These are phyloP conservation scores for Erpobdella octoculata DNA, from an alignment of 2,888 invertebrate genomes.

Conservation along the genomic window DNA sequence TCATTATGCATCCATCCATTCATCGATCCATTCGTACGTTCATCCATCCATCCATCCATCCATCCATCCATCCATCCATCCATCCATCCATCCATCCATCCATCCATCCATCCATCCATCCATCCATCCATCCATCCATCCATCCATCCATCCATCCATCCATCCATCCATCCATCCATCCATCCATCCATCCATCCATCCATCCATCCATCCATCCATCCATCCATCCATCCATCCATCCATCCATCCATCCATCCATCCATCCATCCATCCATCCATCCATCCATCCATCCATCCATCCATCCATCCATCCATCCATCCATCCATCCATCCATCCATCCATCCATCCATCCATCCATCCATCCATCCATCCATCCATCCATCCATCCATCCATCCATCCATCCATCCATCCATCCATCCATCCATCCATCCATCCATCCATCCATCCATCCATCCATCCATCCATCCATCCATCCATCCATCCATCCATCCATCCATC, in stretches of 20 bases:
- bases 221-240: not conserved
- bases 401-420: not conserved
- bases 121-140: conserved; percentile 15
- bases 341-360: not conserved
- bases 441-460: not conserved
- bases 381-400: not conserved
- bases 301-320: not conserved
- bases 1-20: not conserved
- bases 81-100: not conserved
- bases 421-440: not conserved
- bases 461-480: not conserved
- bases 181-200: conserved; percentile 9
- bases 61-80: not conserved
- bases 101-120: not conserved
- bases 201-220: conserved; percentile 3
- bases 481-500: not conserved
- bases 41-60: not conserved
- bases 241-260: not conserved
- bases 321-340: not conserved
- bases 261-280: not conserved
- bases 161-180: conserved; percentile 16
- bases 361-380: not conserved
- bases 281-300: not conserved
- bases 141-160: conserved; percentile 16
- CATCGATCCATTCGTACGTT: not conserved